Base-by-base conservation (phyloP, 2,888 invertebrate genomes). In the Palloptera scutellata region DNA sequence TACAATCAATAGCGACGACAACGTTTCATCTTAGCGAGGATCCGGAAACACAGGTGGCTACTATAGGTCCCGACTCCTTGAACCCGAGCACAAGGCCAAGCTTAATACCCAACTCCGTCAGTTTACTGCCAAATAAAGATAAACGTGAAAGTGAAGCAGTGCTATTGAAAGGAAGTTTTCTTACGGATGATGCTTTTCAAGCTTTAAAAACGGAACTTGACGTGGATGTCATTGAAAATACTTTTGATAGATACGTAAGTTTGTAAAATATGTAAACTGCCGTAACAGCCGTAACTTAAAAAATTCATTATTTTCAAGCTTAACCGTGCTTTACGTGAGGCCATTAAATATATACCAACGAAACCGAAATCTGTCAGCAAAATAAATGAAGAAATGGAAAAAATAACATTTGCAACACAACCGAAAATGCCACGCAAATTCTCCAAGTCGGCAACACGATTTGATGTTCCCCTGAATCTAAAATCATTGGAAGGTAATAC, bases 381-480 rank as follows among this genome's bases (percentile, higher is more conserved):
- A n/a, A 53, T 73, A 1, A 30, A 65, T 0, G 77, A 78, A 10
- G 75, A 77, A 51, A 45, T 73, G 40, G 78, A 81, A 15, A 78
- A 77, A 42, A 61, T 76, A 3, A 67, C 76, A n/a, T 70, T 74
- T 17, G 75, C 72, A 55, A 70, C 68, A 3, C 77, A 77, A 2
- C 72, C 73, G 15, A 89, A 89, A 73, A 86, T 91, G 73, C 93
- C 93, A 0, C 85, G 93, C 57, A 89, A 91, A n/a, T 93, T 93
- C 83, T 90, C 91, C 0, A 87, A 93, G 52, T 89, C 90, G 51
- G 91, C 89, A 71, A 91, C 92, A 0, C 88, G 92, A 72, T 94
- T 94, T 81, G 89, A 92, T 72, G 84, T 95, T 62, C 92, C 93
- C 0, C 87, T 94, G 70, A 90, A 92, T 76, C 87, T 89, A 62